Evolutionary conservation across 2,113 vertebrate species (phyloP).

Genomic region (Candoia aspera): DNA sequence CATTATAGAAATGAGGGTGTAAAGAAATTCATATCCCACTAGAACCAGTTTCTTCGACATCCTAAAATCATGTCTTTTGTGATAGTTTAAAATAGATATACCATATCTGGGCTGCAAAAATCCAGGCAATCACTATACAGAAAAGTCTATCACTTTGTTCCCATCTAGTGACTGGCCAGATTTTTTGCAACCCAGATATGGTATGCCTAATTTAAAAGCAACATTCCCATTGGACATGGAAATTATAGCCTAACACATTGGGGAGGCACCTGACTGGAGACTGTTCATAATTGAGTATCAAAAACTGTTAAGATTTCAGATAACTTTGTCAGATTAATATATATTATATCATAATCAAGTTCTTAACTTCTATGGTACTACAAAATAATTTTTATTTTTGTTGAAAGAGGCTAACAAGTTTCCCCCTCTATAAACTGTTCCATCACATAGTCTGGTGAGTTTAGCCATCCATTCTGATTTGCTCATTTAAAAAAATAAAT

Average conservation of each 20-base stretch:
- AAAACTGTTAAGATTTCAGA: neutral
- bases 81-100: neutral
- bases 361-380: neutral
- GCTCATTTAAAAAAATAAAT: conserved; percentile 19
- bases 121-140: neutral
- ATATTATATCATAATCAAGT: neutral
- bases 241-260: neutral
- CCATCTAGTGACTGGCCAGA: neutral
- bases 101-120: neutral
- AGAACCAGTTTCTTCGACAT: neutral
- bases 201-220: neutral
- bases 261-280: neutral
- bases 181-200: neutral
- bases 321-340: neutral
- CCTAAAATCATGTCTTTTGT: neutral
- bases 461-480: neutral
- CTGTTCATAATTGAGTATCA: neutral
- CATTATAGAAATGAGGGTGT: neutral
- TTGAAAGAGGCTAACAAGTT: neutral
- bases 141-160: neutral
- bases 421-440: neutral
- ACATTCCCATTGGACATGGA: neutral
- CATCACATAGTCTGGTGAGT: conserved; percentile 1
- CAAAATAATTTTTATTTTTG: neutral
- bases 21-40: neutral